Conservation (phyloP, 2,113 vertebrate genomes). For the Bubo scandiacus region DNA sequence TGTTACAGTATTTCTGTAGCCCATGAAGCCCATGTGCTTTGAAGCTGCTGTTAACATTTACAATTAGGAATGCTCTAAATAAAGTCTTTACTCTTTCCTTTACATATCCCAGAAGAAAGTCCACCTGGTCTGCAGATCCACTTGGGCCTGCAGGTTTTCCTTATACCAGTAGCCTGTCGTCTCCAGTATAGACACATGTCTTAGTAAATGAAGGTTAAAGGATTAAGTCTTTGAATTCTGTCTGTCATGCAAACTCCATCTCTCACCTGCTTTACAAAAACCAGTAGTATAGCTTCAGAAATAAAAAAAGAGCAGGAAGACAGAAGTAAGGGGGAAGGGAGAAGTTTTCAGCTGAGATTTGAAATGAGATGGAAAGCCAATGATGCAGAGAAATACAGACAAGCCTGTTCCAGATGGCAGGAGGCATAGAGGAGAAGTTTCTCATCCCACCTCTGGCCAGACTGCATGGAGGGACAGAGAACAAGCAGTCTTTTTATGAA, state of each 20-base stretch:
- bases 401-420: background rate
- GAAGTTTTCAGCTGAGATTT: background rate
- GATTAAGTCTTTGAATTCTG: background rate
- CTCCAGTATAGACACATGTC: background rate
- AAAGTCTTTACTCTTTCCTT: background rate
- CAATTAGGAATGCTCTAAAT: background rate
- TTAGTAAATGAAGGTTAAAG: background rate
- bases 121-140: background rate
- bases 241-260: background rate
- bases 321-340: background rate
- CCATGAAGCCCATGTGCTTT: background rate
- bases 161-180: background rate
- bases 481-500: background rate
- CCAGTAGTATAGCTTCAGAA: background rate
- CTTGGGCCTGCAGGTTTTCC: background rate
- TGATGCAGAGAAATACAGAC: background rate
- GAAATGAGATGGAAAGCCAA: background rate
- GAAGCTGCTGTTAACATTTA: background rate
- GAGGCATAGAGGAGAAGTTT: background rate
- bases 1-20: background rate
- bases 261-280: background rate
- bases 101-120: background rate
- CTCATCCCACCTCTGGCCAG: background rate
- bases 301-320: background rate
- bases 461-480: background rate